Conservation (phyloP, 2,888 invertebrate species). For the Terebella lapidaria region DNA sequence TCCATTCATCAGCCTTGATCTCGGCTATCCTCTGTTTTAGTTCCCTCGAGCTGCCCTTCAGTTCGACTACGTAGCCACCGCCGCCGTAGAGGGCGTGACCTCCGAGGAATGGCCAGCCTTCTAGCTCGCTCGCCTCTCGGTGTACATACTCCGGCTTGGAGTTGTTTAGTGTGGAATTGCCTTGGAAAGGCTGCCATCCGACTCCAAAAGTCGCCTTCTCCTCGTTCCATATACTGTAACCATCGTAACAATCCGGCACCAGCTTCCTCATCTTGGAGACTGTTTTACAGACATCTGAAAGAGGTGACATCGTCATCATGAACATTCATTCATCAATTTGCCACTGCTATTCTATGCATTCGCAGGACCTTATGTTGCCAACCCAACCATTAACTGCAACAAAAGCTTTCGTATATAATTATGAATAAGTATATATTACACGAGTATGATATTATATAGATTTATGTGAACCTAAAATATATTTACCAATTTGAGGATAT, state of each 20-base stretch:
- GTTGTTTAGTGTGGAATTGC: slow-evolving; percentile 6
- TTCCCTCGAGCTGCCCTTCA: slow-evolving; percentile 34
- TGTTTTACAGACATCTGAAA: slow-evolving; percentile 11
- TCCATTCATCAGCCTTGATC: slow-evolving; percentile 53
- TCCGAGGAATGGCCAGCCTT: slow-evolving; percentile 54
- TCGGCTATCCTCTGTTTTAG: slow-evolving; percentile 35
- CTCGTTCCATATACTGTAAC: slow-evolving; percentile 35
- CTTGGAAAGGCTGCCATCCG: slow-evolving; percentile 33
- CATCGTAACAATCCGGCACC: slow-evolving; percentile 38
- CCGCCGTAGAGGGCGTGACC: slow-evolving; percentile 53
- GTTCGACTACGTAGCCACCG: slow-evolving; percentile 55
- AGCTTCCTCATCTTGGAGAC: slow-evolving; percentile 1
- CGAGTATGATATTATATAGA: neutral
- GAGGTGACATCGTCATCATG: neutral
- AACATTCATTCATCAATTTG: too few relatives aligned
- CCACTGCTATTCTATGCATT: too few relatives aligned
- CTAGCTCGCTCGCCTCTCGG: slow-evolving; percentile 39
- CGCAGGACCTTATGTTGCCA: too few relatives aligned
- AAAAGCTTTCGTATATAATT: too few relatives aligned
- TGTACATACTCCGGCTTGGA: slow-evolving; percentile 39
- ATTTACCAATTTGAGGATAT: too few relatives aligned
- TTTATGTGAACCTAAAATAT: too few relatives aligned
- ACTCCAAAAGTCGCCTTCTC: slow-evolving; percentile 34
- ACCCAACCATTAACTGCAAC: too few relatives aligned
- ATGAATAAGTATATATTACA: neutral